Percentiles rank a stretch among this genome's conserved stretches.
phyloP scores from a whole-genome alignment of 2,888 invertebrate genomes.

The Sarcophaga variegata region DNA sequence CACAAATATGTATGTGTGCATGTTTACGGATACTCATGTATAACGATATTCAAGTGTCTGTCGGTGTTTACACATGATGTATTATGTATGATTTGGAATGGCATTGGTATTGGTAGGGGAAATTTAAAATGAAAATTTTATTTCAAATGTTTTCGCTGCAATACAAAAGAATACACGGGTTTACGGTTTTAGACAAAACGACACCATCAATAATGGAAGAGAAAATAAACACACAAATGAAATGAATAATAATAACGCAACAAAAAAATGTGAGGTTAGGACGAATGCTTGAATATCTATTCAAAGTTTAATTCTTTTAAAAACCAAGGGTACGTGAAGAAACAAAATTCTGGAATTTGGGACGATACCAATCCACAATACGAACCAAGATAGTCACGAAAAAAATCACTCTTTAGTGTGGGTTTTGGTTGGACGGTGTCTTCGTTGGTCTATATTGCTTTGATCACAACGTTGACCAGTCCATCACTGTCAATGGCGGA shows the following conservation, averaged over 20 bases:
- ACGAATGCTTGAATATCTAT: not conserved
- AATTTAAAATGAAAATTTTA: not conserved
- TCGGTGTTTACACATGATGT: not conserved
- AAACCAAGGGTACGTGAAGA: no score
- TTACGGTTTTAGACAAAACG: not conserved
- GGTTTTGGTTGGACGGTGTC: no score
- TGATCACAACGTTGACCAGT: no score
- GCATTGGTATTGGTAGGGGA: not conserved
- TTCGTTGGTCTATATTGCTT: no score
- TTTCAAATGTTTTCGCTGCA: not conserved
- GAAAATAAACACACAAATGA: not conserved
- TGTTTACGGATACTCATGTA: not conserved
- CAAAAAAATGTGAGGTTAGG: not conserved
- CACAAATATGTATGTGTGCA: not conserved
- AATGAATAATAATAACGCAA: not conserved
- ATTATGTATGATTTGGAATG: not conserved
- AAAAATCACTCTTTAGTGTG: no score
- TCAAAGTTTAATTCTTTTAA: not conserved
- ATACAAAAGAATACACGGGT: not conserved
- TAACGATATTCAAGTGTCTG: not conserved
- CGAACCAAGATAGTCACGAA: no score
- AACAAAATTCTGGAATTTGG: no score
- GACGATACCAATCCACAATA: no score
- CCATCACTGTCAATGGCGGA: no score
- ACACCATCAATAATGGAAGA: not conserved